A percentile compares a stretch with the other conserved stretches of the same genome.
Conservation (phyloP, 2,888 invertebrate species). For the Drosophila robusta region DNA sequence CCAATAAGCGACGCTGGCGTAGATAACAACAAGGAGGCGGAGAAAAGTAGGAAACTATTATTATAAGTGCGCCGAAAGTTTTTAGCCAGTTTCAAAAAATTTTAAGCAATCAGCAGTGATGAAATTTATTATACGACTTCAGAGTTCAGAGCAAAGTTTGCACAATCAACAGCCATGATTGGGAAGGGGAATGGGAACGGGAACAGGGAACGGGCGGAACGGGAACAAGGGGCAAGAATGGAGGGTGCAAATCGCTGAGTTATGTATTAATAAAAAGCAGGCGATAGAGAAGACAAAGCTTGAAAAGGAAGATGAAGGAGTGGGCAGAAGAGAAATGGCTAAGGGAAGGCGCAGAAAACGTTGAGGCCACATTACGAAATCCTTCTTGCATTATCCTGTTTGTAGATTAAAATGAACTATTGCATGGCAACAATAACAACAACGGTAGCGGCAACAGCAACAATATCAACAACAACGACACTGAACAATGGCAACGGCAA, state of each 20-base stretch:
- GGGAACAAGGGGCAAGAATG: constrained; percentile 18
- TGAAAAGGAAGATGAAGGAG: constrained; percentile 7
- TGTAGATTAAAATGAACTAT: constrained; percentile 81
- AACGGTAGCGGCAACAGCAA: constrained; percentile 24
- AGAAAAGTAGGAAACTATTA: constrained; percentile 37
- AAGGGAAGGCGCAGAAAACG: constrained; percentile 39
- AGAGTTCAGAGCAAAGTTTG: constrained; percentile 58
- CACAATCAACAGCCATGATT: constrained; percentile 56
- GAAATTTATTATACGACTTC: constrained; percentile 70
- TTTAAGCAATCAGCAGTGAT: constrained; percentile 67
- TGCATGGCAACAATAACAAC: constrained; percentile 64
- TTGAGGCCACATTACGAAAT: constrained; percentile 74
- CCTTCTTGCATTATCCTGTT: constrained; percentile 78
- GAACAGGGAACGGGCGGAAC: constrained; percentile 10
- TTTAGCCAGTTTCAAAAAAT: constrained; percentile 41
- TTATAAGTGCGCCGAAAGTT: constrained; percentile 48
- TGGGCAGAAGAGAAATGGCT: constrained; percentile 8
- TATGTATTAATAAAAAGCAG: constrained; percentile 59
- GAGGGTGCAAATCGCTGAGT: constrained; percentile 53
- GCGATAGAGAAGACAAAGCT: constrained; percentile 60
- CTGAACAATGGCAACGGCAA: constrained; percentile 70
- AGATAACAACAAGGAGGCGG: background rate
- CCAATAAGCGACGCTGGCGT: constrained; percentile 4
- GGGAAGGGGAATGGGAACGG: background rate
- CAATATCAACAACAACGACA: constrained; percentile 36